phyloP scores from a whole-genome alignment of 1,140 invertebrate species.

The Ganaspis sp. region DNA sequence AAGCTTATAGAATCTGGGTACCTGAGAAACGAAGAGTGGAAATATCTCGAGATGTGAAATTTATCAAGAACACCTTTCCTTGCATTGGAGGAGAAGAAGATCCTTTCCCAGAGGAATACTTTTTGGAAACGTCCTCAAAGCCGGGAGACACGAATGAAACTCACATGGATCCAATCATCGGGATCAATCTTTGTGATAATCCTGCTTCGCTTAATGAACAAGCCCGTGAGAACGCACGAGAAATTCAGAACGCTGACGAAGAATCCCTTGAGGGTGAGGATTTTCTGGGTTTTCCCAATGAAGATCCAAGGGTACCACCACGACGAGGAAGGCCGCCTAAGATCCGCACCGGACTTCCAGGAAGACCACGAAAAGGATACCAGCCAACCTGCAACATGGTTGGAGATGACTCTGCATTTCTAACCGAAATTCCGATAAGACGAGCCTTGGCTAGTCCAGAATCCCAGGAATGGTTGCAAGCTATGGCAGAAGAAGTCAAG shows the following conservation, averaged over 20 bases:
- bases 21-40: constrained; percentile 43
- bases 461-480: constrained; percentile 19
- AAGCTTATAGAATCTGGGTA: constrained; percentile 56
- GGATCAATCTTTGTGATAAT: neutral
- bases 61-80: neutral
- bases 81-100: constrained; percentile 2
- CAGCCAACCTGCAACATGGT: neutral
- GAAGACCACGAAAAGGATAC: constrained; percentile 21
- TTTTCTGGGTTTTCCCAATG: neutral
- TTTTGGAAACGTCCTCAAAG: neutral
- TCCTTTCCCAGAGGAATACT: neutral
- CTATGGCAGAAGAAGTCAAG: constrained; percentile 31
- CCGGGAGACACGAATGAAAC: neutral
- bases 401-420: neutral
- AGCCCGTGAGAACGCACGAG: neutral
- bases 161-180: neutral
- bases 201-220: too few species aligned
- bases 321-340: constrained; percentile 23
- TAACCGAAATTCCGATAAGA: constrained; percentile 14
- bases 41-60: constrained; percentile 53
- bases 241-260: neutral
- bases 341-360: neutral
- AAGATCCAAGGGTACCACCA: neutral
- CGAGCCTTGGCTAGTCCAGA: constrained; percentile 10
- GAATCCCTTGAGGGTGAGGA: neutral